Evolutionary conservation across 2,888 invertebrate species (phyloP), one percentile per base, ranked within the genome.

Genomic region (Tanytarsus gracilentus): DNA sequence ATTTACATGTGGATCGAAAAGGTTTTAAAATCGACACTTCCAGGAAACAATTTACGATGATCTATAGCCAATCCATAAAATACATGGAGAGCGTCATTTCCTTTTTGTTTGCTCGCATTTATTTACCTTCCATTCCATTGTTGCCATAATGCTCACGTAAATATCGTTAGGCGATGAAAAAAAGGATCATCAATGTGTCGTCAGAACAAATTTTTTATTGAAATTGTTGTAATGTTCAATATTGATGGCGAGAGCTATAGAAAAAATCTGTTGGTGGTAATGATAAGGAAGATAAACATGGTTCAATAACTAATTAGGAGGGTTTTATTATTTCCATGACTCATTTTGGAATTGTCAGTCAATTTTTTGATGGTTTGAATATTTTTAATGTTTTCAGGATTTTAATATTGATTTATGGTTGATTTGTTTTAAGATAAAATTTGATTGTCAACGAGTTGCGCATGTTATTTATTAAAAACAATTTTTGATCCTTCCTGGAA

Each of bases 1-100:
- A n/a, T n/a, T n/a, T n/a, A n/a, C n/a, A n/a, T n/a, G n/a, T n/a
- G n/a, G n/a, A n/a, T n/a, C n/a, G n/a, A n/a, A n/a, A n/a, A n/a
- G n/a, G n/a, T n/a, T n/a, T n/a, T n/a, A n/a, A n/a, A n/a, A n/a
- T n/a, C n/a, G n/a, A n/a, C n/a, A n/a, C n/a, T n/a, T n/a, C 18
- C 23, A 21, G 44, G 44, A 44, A 44, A 44, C 23, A 23, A 44
- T 44, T 44, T 7, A 11, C n/a, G 44, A 44, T 44, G 44, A 44
- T 44, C 44, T 44, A 44, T 44, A 18, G 44, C 44, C 23, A 23
- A 18, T 23, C 23, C 44, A 44, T 33, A 9, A 33, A 33, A 2
- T 36, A 36, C 16, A 16, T 36, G 14, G 36, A 14, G 14, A 14
- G n/a, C 36, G 14, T 36, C 36, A 1, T 36, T 36, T 36, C 16